Evolutionary conservation across 1,140 invertebrate species (phyloP).

Genomic region (Aphis gossypii): DNA sequence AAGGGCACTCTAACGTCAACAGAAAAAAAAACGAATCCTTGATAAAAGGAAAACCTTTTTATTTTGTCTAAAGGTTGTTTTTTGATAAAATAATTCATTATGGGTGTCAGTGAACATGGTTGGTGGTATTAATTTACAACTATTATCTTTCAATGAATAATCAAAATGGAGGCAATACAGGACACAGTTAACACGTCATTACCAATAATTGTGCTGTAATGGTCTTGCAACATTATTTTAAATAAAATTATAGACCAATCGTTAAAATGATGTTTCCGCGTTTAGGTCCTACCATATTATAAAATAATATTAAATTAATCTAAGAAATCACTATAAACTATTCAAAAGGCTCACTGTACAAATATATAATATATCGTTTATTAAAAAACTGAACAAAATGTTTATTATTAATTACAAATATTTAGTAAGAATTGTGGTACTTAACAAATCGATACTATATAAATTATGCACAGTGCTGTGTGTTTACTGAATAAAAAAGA

Average conservation of each 20-base stretch:
- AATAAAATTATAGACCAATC: not conserved
- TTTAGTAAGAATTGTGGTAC: not conserved
- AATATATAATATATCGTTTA: too few relatives aligned
- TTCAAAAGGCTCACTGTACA: not conserved
- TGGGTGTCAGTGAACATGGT: not conserved
- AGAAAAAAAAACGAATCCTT: not conserved
- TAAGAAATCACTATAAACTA: not conserved
- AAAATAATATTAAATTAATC: too few relatives aligned
- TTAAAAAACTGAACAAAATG: not conserved
- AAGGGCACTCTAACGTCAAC: slow-evolving; percentile 13
- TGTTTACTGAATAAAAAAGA: not conserved
- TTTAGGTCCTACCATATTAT: too few relatives aligned
- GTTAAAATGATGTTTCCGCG: not conserved
- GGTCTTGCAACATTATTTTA: not conserved
- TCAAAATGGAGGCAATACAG: not conserved
- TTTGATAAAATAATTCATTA: not conserved
- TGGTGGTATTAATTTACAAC: not conserved
- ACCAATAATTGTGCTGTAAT: not conserved
- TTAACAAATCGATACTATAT: not conserved
- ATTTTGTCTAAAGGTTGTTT: not conserved
- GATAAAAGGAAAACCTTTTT: slow-evolving; percentile 15
- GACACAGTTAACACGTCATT: not conserved
- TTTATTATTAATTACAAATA: not conserved
- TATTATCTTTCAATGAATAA: not conserved
- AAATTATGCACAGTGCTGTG: not conserved